A percentile compares a stretch with the other conserved stretches of the same genome.
These are phyloP conservation scores for Hestina assimilis DNA, from an alignment of 1,140 invertebrate genomes.

Conservation along the genomic window DNA sequence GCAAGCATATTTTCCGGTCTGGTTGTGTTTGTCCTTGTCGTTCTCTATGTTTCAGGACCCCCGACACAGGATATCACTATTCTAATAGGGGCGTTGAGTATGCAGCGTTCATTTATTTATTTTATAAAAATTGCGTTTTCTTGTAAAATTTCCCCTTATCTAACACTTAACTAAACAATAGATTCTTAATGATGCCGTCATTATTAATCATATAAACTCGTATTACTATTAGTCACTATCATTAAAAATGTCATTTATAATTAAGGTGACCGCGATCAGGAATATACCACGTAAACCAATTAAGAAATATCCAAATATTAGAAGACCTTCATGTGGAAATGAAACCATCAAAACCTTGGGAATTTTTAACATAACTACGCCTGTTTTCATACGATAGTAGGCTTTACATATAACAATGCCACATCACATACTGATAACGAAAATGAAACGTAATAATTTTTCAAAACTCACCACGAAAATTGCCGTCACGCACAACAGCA, in stretches of 20 bases:
- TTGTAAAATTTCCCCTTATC: no score
- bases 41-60: no score
- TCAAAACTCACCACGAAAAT: constrained; percentile 89
- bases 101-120: no score
- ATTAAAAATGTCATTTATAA: neutral
- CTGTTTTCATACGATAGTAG: constrained; percentile 7
- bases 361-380: neutral
- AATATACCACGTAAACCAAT: neutral
- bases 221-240: neutral
- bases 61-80: no score
- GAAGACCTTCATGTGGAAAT: constrained; percentile 10
- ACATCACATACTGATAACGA: constrained; percentile 25
- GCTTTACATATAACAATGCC: constrained; percentile 4
- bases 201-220: neutral
- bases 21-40: no score
- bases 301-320: neutral
- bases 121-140: no score
- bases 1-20: no score
- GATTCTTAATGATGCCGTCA: neutral
- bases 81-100: no score
- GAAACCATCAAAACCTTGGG: neutral
- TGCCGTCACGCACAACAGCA: constrained; percentile 89
- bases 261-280: neutral
- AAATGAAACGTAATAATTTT: constrained; percentile 20
- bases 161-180: neutral